Evolutionary conservation across 2,113 vertebrate species (phyloP).

Genomic region (Ochotona curzoniae): DNA sequence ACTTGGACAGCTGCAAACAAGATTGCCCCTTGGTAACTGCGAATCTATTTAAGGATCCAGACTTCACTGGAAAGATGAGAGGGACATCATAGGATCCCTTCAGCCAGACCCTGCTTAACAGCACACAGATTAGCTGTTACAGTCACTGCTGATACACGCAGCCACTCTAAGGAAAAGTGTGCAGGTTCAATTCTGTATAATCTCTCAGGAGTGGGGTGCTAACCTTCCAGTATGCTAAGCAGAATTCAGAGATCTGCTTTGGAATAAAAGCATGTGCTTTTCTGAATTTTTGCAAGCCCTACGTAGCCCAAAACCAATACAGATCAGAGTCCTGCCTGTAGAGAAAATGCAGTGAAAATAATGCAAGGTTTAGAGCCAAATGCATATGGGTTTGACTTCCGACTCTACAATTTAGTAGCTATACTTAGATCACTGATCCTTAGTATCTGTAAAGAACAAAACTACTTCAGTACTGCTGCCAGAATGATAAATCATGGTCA

Average conservation of each 20-base stretch:
- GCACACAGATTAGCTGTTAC: background rate
- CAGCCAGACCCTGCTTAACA: background rate
- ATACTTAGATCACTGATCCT: background rate
- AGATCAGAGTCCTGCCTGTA: background rate
- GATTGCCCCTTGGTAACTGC: background rate
- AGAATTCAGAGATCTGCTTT: background rate
- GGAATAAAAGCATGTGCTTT: background rate
- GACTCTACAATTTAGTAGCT: background rate
- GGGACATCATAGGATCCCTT: background rate
- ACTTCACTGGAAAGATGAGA: slow-evolving; percentile 10
- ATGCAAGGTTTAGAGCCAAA: background rate
- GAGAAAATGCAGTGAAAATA: background rate
- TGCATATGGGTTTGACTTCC: background rate
- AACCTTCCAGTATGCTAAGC: background rate
- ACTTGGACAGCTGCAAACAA: background rate
- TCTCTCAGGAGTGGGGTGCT: background rate
- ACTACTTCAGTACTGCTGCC: background rate
- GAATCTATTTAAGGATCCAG: slow-evolving; percentile 35
- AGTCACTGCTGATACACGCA: background rate
- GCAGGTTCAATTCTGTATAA: background rate
- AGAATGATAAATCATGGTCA: background rate
- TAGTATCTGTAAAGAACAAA: background rate
- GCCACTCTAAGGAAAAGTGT: background rate
- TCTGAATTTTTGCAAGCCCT: background rate
- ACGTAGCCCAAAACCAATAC: background rate